Conservation (phyloP, 2,888 invertebrate genomes). For the Hesperia comma region DNA sequence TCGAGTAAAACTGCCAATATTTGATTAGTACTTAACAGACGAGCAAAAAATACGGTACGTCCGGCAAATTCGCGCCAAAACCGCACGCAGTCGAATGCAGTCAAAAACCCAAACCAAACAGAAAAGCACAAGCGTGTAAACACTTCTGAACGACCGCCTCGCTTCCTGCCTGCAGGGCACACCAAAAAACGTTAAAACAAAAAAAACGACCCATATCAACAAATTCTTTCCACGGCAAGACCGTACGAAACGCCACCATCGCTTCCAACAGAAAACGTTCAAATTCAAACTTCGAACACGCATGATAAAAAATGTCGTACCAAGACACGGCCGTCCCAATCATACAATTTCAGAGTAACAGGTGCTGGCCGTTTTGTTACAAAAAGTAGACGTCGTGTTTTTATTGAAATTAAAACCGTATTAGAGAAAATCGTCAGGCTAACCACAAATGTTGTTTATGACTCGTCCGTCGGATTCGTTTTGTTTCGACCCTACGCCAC, state of each 20-base stretch:
- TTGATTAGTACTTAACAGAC: conserved; percentile 67
- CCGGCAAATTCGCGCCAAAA: conserved; percentile 66
- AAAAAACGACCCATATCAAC: conserved; percentile 52
- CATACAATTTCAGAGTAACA: conserved; percentile 63
- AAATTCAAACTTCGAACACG: conserved; percentile 40
- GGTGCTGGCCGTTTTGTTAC: conserved; percentile 56
- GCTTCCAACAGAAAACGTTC: conserved; percentile 43
- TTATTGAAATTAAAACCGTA: conserved; percentile 71
- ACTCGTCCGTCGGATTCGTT: conserved; percentile 43
- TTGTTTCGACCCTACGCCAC: conserved; percentile 44
- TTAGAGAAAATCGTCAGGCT: conserved; percentile 69
- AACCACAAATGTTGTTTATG: conserved; percentile 67
- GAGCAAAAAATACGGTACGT: conserved; percentile 62
- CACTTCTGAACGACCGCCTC: conserved; percentile 58
- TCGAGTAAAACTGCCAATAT: conserved; percentile 52
- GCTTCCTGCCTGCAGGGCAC: conserved; percentile 53
- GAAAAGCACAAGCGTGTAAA: conserved; percentile 67
- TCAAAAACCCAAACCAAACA: conserved; percentile 73
- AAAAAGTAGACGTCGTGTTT: conserved; percentile 53
- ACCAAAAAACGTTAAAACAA: conserved; percentile 48
- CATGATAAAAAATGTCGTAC: conserved; percentile 34
- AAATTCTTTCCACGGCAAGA: conserved; percentile 44
- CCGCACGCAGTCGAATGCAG: conserved; percentile 66
- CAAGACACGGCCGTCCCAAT: conserved; percentile 46
- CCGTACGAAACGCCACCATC: conserved; percentile 42